phyloP scores from a whole-genome alignment of 2,797 vertebrate genomes.

The Heliangelus exortis region DNA sequence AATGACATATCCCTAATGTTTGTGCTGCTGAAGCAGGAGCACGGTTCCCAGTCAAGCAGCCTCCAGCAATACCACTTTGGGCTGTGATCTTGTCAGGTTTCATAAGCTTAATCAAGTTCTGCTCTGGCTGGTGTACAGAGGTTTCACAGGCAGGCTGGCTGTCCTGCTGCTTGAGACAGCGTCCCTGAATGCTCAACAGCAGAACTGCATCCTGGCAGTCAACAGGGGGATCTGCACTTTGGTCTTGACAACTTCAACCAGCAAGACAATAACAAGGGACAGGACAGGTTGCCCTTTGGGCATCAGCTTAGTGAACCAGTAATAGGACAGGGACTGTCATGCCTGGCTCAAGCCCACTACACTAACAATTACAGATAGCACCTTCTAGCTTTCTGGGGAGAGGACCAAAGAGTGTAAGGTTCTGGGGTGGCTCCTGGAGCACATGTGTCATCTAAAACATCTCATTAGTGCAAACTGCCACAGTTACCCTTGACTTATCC shows the following conservation, averaged over 20 bases:
- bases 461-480: not conserved
- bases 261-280: not conserved
- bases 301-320: not conserved
- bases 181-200: not conserved
- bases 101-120: slow-evolving; percentile 45
- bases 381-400: not conserved
- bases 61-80: slow-evolving; percentile 51
- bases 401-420: not conserved
- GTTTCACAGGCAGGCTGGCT: not conserved
- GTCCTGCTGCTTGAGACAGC: not conserved
- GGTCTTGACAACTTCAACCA: not conserved
- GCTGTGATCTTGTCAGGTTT: slow-evolving; percentile 63
- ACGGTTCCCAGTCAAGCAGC: not conserved
- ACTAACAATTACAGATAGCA: not conserved
- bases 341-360: not conserved
- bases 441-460: not conserved
- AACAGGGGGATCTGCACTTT: not conserved
- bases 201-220: not conserved
- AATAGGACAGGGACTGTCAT: not conserved
- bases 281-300: not conserved
- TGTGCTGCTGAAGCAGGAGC: not conserved
- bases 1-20: not conserved
- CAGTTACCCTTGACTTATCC: not conserved
- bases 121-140: not conserved
- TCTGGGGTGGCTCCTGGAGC: not conserved